Conservation (phyloP, 2,888 invertebrate species). For the Glaucopsyche alexis region DNA sequence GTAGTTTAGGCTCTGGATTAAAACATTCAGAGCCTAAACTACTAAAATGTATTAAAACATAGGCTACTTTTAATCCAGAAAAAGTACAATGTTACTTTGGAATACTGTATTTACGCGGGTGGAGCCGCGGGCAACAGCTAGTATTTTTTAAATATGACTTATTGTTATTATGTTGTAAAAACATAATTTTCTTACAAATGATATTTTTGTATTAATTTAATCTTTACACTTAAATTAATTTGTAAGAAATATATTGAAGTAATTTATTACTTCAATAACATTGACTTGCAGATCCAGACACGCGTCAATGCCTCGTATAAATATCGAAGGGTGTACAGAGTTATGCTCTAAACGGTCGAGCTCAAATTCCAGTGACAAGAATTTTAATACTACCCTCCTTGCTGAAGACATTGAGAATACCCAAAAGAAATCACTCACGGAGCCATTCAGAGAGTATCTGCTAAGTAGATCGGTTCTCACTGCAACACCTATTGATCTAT, state of each 20-base stretch:
- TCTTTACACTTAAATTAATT: conserved; percentile 8
- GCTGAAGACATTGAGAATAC: conserved; percentile 37
- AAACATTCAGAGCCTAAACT: too few relatives aligned
- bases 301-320: conserved; percentile 1
- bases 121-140: too few relatives aligned
- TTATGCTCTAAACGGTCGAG: neutral
- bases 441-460: conserved; percentile 84
- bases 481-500: conserved; percentile 87
- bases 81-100: too few relatives aligned
- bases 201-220: neutral
- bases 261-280: conserved; percentile 21
- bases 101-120: too few relatives aligned
- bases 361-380: neutral
- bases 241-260: conserved; percentile 18
- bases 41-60: too few relatives aligned
- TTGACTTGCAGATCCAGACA: conserved; percentile 52
- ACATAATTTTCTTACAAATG: neutral
- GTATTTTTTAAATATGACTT: too few relatives aligned
- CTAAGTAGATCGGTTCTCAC: conserved; percentile 87
- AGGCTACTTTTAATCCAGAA: too few relatives aligned
- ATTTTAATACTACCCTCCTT: conserved; percentile 25
- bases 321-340: neutral
- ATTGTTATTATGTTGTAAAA: too few relatives aligned
- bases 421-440: conserved; percentile 58
- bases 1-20: too few relatives aligned